Conservation (phyloP, 2,113 vertebrate genomes). For the Nematolebias whitei region DNA sequence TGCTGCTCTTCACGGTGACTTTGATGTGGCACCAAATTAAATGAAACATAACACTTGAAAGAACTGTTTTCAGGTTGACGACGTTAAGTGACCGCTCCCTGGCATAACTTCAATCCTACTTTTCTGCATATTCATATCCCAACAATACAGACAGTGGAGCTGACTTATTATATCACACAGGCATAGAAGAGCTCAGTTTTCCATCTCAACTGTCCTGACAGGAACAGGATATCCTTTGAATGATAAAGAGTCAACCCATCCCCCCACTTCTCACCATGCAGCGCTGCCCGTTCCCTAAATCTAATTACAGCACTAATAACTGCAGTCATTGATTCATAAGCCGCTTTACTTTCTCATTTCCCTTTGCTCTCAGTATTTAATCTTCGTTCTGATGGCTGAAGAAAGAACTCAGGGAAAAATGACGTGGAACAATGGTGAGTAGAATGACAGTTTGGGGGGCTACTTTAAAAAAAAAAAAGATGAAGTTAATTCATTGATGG, state of each 20-base stretch:
- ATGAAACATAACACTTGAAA: constrained; percentile 59
- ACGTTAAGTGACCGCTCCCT: constrained; percentile 26
- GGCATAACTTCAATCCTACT: constrained; percentile 29
- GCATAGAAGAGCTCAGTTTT: constrained; percentile 70
- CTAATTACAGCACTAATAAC: constrained; percentile 79
- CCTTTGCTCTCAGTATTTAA: constrained; percentile 74
- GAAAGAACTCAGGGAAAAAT: constrained; percentile 56
- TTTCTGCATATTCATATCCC: constrained; percentile 64
- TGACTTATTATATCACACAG: constrained; percentile 57
- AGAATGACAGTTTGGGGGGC: constrained; percentile 25
- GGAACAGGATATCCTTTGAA: constrained; percentile 67
- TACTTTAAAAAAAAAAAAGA: constrained; percentile 11
- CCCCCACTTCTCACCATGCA: constrained; percentile 51
- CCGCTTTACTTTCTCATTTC: constrained; percentile 78
- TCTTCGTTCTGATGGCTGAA: constrained; percentile 68
- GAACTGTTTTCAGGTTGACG: constrained; percentile 43
- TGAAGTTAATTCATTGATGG: constrained; percentile 24
- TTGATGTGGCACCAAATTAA: constrained; percentile 68
- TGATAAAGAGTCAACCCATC: constrained; percentile 61
- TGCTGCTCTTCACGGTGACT: constrained; percentile 40
- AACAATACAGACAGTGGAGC: constrained; percentile 2
- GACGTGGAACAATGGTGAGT: constrained; percentile 33
- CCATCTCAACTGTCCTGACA: constrained; percentile 68
- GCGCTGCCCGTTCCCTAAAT: constrained; percentile 72
- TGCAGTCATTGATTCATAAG: constrained; percentile 79